Evolutionary conservation across 2,888 invertebrate species (phyloP), one percentile per base, ranked within the genome.

Genomic region (Noctua fimbriata): DNA sequence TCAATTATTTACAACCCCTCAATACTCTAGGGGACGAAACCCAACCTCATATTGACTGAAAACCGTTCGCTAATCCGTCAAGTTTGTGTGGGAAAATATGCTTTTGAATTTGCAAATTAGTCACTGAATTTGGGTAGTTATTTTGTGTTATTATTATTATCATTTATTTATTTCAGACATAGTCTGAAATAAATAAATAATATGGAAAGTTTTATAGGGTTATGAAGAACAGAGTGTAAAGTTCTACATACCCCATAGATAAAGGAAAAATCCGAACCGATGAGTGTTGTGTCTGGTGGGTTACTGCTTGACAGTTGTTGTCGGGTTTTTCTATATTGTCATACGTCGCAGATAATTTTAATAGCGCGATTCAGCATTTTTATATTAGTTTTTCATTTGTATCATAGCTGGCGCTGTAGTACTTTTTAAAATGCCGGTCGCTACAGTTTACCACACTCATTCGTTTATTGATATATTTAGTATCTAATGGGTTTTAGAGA

Each of bases 1-100:
- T 94, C 91, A 92, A 93, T 94, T 93, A 93, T 93, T 92, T 83
- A 92, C 87, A 81, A 87, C 78, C 86, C 85, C 89, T 91, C 87
- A 81, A 85, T 70, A 66, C 28, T 49, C 65, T 63, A 78, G 86
- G 83, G 85, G 74, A 83, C 85, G 72, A 77, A 79, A 83, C 74
- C 82, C 69, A 80, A 79, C 60, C 73, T 70, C 58, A 69, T 73
- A 78, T 78, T 69, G 49, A 47, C 52, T 84, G 77, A 84, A 84
- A 78, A 58, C 28, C n/a, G 0, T 47, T 14, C n/a, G 24, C 73
- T 60, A 78, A 83, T 83, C 47, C 73, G 60, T 78, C 73, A 83
- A 71, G 60, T 66, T 60, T 71, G 21, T 60, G 36, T 44, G 44
- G 36, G 10, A 70, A 55, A 69, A 58, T 47, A n/a, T 7, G 2